Conservation (phyloP, 2,888 invertebrate genomes). For the Athetis lepigone region DNA sequence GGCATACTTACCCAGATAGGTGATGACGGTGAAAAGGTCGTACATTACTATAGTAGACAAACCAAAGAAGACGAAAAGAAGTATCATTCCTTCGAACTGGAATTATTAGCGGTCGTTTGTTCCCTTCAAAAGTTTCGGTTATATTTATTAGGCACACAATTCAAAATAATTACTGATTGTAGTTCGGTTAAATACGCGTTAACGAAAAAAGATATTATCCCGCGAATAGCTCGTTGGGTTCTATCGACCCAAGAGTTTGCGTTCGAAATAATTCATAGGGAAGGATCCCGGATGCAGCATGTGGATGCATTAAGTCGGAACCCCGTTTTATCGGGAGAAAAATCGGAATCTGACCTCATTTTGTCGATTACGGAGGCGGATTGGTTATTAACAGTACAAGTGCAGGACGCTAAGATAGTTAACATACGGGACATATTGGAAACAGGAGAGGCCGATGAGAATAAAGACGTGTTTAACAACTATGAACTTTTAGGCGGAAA, state of each 20-base stretch:
- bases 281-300: conserved; percentile 54
- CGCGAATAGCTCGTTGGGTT: conserved; percentile 62
- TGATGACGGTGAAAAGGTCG: neutral
- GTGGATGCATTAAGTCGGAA: conserved; percentile 56
- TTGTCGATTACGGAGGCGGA: conserved; percentile 7
- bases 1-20: neutral
- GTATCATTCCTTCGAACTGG: too few relatives aligned
- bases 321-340: neutral
- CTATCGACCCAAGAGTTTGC: conserved; percentile 56
- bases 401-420: neutral
- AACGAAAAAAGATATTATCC: conserved; percentile 61
- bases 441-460: neutral
- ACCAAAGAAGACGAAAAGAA: too few relatives aligned
- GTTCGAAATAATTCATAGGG: conserved; percentile 49
- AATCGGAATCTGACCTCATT: neutral
- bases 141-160: too few relatives aligned
- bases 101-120: too few relatives aligned
- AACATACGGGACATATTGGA: neutral
- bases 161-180: too few relatives aligned
- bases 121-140: too few relatives aligned
- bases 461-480: neutral
- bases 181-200: conserved; percentile 41
- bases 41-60: neutral
- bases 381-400: conserved; percentile 5
- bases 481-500: conserved; percentile 8